Conservation (phyloP, 2,113 vertebrate species). For the Merops nubicus region DNA sequence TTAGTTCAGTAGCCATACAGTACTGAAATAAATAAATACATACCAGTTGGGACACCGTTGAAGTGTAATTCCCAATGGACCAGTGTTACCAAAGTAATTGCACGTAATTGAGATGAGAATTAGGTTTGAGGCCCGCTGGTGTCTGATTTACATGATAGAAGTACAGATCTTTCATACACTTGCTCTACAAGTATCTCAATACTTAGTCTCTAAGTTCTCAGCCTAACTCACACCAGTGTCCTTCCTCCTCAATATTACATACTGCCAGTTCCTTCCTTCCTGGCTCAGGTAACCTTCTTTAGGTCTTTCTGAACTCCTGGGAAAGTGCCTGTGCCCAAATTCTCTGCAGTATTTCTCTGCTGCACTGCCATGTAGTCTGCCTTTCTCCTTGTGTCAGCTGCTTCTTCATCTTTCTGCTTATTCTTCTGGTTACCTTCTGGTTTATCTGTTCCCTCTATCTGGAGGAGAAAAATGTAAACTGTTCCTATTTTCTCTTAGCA, state of each 20-base stretch:
- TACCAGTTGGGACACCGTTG: background rate
- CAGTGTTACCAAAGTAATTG: background rate
- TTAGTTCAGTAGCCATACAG: background rate
- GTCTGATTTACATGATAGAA: background rate
- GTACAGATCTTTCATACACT: background rate
- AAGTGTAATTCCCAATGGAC: background rate
- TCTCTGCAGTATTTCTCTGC: background rate
- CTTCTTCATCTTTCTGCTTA: background rate
- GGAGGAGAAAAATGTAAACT: fast-evolving
- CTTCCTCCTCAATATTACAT: background rate
- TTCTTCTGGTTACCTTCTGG: background rate
- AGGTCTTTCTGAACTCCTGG: background rate
- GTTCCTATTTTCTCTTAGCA: background rate
- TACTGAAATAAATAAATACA: background rate
- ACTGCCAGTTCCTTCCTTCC: background rate
- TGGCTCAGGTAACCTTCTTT: background rate
- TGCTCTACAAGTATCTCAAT: background rate
- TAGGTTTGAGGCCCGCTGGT: background rate
- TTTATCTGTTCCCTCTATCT: background rate
- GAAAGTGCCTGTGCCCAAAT: background rate
- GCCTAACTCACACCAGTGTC: fast-evolving
- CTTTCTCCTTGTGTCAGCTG: background rate
- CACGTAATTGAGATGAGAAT: background rate
- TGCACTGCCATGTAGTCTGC: background rate
- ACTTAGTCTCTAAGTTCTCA: background rate